Evolutionary conservation across 2,113 vertebrate genomes (phyloP), one percentile per base, ranked within the genome.

Genomic region (Zootoca vivipara): DNA sequence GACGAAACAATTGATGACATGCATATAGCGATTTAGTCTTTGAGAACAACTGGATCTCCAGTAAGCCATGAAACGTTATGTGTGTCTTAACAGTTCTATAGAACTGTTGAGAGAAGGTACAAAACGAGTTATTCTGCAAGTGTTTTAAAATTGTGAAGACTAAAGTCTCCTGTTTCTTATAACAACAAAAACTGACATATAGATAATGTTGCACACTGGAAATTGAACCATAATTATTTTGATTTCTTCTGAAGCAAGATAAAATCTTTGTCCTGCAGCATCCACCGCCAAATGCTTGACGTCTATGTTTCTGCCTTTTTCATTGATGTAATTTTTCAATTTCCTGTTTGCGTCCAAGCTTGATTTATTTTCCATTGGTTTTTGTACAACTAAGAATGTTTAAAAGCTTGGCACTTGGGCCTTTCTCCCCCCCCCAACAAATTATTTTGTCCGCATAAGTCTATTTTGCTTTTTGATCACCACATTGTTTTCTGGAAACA

Each of bases 361-460:
- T 96, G 93, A 93, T 96, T 96, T 96, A 93, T 96, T 96, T 93
- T 93, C 93, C 95, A 95, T 94, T 95, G 93, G 96, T 96, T 95
- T 95, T 92, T 73, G 91, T 94, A 93, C 94, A 85, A 95, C 87
- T 95, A 91, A 93, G 83, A 91, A 78, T 90, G 89, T 91, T 94
- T 83, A 90, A 93, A 89, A 95, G 93, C 90, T 95, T 93, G 95
- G 89, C 93, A 89, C 85, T 91, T 91, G 86, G 83, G 88, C 35
- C 38, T 83, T 24, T 72, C 46, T 72, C n/a, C 1, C 13, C 46
- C 35, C 33, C 78, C 7, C 46, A 78, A 78, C 82, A 69, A 46
- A 69, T 93, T 87, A 88, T 94, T 87, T 89, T 89, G 18, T 20
- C 92, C 88, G 82, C 85, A 93, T 92, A 93, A 92, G 18, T 92